phyloP scores from a whole-genome alignment of 2,888 invertebrate genomes.

The Operophtera brumata region DNA sequence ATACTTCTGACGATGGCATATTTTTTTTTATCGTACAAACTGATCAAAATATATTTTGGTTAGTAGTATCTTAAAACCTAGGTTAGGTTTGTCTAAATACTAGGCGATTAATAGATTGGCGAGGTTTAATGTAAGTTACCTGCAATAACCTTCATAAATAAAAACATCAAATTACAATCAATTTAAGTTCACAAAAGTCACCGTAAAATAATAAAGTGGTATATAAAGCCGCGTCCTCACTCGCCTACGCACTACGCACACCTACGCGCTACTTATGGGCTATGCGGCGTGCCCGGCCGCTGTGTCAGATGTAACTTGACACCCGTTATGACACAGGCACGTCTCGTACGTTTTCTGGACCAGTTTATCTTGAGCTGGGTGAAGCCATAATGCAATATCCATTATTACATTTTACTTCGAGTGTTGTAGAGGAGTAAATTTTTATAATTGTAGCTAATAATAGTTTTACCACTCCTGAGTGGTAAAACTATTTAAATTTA shows the following conservation, averaged over 20 bases:
- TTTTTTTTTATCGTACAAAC: no score
- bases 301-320: slow-evolving; percentile 16
- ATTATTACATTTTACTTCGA: background rate
- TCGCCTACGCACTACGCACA: slow-evolving; percentile 26
- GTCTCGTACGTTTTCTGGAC: slow-evolving; percentile 8
- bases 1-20: no score
- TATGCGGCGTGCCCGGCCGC: background rate
- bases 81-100: no score
- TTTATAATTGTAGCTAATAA: no score
- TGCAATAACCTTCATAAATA: no score
- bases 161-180: slow-evolving; percentile 24
- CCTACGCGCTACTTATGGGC: slow-evolving; percentile 10
- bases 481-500: no score
- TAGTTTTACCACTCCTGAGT: no score
- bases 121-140: no score
- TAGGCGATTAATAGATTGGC: no score
- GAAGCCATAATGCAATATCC: background rate
- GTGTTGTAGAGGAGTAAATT: no score
- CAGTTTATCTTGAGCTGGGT: slow-evolving; percentile 13
- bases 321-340: slow-evolving; percentile 23
- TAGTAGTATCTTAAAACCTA: no score
- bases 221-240: slow-evolving; percentile 29
- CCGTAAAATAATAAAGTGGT: slow-evolving; percentile 24
- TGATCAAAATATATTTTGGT: no score
- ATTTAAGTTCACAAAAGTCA: slow-evolving; percentile 23